Evolutionary conservation across 2,797 vertebrate species (phyloP), one percentile per base, ranked within the genome.

Genomic region (Hyperoplus immaculatus): DNA sequence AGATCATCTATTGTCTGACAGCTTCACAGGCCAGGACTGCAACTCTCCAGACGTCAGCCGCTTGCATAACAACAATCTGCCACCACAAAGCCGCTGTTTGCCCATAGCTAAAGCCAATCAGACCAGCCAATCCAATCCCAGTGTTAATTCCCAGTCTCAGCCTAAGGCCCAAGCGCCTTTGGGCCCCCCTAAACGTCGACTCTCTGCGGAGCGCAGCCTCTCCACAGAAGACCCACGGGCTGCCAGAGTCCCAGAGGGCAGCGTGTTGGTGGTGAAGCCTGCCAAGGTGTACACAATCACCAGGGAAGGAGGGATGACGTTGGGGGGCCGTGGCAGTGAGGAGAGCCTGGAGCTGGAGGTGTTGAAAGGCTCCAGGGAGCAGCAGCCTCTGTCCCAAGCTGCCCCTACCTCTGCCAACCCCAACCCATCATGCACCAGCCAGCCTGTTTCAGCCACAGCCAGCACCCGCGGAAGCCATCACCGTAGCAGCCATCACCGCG

Each of bases 1-100:
- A 99, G 98, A 97, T 94, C 97, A 97, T 94, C 94, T 98, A 76
- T 90, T 99, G 72, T 97, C 97, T 80, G 96, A 98, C 69, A 96
- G 96, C 55, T 97, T 95, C 70, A 85, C 95, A 0, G 95, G 95
- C 71, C 97, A 96, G 77, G 97, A 97, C 86, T 88, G 90, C 0
- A 96, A 97, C 63, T 97, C 97, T 68, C 96, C 97, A 0, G 96
- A 88, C 64, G 16, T 90, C 51, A 88, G 82, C 77, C 76, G 41
- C 43, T 90, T 95, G 74, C 92, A 94, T 47, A 91, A 89, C 84
- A 94, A 92, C 86, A 90, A 88, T 81, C 93, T 93, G 77, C 87
- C 87, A 7, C 84, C 87, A 36, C 89, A 88, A 36, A 90, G 95
- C 92, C 69, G 39, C 92, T 77, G 86, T 77, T 75, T 88, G 47